phyloP scores from a whole-genome alignment of 1,140 invertebrate genomes.

The Drosophila azteca region DNA sequence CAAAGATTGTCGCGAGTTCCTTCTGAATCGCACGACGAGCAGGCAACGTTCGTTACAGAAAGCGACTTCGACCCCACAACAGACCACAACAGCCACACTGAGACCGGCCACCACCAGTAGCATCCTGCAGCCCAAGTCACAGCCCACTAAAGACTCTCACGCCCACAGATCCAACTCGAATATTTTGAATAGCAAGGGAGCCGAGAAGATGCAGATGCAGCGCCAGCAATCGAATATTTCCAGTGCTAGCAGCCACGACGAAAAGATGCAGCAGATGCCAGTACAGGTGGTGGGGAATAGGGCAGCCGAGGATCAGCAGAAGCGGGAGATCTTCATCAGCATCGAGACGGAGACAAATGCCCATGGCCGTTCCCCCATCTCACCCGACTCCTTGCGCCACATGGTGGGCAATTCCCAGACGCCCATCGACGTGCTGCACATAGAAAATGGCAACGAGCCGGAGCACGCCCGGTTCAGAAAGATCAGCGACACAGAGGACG shows the following conservation, averaged over 20 bases:
- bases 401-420: conserved; percentile 77
- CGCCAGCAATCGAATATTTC: conserved; percentile 43
- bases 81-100: conserved; percentile 32
- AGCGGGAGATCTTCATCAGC: conserved; percentile 82
- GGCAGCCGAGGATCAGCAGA: conserved; percentile 49
- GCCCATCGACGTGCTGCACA: conserved; percentile 67
- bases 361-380: conserved; percentile 72
- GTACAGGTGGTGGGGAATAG: conserved; percentile 3
- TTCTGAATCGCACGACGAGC: conserved; percentile 78
- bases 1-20: conserved; percentile 82
- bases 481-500: conserved; percentile 74
- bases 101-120: conserved; percentile 16
- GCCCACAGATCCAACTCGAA: conserved; percentile 66
- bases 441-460: conserved; percentile 70
- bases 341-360: conserved; percentile 81
- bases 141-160: conserved; percentile 46
- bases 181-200: conserved; percentile 15
- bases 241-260: conserved; percentile 14
- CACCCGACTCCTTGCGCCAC: conserved; percentile 67
- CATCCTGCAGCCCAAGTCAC: conserved; percentile 23
- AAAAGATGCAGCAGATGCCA: conserved; percentile 18
- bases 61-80: conserved; percentile 60
- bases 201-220: conserved; percentile 48
- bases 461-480: conserved; percentile 78
- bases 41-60: conserved; percentile 72